Evolutionary conservation across 2,113 vertebrate species (phyloP), one percentile per base, ranked within the genome.

Genomic region (Anas platyrhynchos): DNA sequence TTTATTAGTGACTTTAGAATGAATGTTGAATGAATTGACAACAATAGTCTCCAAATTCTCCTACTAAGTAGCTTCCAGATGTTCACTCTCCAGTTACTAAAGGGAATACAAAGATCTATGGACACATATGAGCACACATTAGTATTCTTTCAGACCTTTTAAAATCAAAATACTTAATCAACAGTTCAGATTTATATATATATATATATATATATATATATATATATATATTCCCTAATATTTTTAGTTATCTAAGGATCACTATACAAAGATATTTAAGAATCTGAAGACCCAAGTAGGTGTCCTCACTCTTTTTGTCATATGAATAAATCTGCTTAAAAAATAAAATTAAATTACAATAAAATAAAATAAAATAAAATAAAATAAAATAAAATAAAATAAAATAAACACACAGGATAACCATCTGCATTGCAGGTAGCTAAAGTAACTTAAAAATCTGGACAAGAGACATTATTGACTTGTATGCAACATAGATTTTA

Each of bases 11-110:
- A 83, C n/a, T 88, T 93, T 83, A 34, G 46, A 86, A 43, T 54
- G n/a, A 85, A 92, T 85, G 41, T 27, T 76, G 43, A 48, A 83
- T 83, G 41, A 94, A 88, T 80, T 83, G 16, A 88, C 85, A 93
- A 75, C 36, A 38, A 66, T 46, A 67, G 32, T 75, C 61, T 44
- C 41, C 32, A 83, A 71, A 86, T 86, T 94, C 29, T 83, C 72
- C 65, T 38, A 56, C 13, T 71, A 83, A 94, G 88, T 77, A 34
- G 4, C 32, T 88, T 97, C 82, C 85, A 78, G 74, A 88, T 77
- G 46, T 83, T 95, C 25, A 44, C 6, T 61, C 72, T 65, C 32
- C 43, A 16, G 5, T 78, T 84, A 56, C 41, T 74, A 29, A 23
- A 75, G 65, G 36, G 32, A 86, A 92, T 81, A 29, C 56, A 71